Percentiles rank a stretch among this genome's conserved stretches.
phyloP scores from a whole-genome alignment of 2,888 invertebrate species.

The Pharmacophagus antenor region DNA sequence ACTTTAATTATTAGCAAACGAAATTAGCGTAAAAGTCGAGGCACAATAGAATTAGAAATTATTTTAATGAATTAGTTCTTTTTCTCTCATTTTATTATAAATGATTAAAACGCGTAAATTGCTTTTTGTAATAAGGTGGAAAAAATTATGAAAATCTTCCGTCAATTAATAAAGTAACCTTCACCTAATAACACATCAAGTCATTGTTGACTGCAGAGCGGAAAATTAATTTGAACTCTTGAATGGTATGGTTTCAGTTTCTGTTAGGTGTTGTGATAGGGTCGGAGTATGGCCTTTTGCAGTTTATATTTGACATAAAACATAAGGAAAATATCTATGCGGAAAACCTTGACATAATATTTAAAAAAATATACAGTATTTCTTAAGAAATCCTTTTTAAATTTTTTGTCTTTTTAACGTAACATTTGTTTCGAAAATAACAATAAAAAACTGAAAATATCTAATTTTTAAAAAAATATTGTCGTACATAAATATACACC shows the following conservation, averaged over 20 bases:
- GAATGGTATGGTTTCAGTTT: constrained; percentile 29
- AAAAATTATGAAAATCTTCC: neutral
- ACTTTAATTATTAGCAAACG: too few relatives aligned
- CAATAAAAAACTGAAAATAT: too few relatives aligned
- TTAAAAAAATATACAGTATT: too few relatives aligned
- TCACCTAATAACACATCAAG: constrained; percentile 19
- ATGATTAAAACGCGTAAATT: neutral
- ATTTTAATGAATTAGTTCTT: neutral
- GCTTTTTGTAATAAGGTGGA: neutral
- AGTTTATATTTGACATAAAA: constrained; percentile 15
- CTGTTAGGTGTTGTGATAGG: constrained; percentile 6
- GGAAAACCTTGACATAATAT: neutral
- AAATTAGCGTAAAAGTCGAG: neutral
- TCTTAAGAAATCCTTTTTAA: too few relatives aligned
- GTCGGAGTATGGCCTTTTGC: constrained; percentile 1
- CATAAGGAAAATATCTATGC: constrained; percentile 1
- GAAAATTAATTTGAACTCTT: constrained; percentile 29
- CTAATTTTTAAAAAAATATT: too few relatives aligned
- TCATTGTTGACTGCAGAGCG: constrained; percentile 24
- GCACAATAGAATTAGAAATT: neutral
- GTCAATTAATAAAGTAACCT: constrained; percentile 21
- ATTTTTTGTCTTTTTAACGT: too few relatives aligned
- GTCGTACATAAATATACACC: too few relatives aligned
- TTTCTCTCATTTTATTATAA: neutral
- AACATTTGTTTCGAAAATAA: too few relatives aligned